Evolutionary conservation across 1,140 invertebrate genomes (phyloP).

Genomic region (Hyposmocoma kahamanoa): DNA sequence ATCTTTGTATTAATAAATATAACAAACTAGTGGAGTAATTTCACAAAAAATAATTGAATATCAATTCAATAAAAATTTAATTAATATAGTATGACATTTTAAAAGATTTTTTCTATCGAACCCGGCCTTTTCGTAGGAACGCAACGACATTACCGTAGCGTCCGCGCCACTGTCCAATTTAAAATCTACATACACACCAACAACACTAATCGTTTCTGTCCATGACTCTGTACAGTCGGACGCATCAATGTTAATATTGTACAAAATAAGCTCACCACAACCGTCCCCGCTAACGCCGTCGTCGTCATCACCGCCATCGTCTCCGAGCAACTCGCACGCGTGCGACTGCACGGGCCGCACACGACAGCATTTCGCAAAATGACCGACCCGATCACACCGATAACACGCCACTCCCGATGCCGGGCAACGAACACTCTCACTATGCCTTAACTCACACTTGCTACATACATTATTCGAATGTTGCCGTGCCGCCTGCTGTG

Average conservation of each 20-base stretch:
- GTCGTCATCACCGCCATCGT: background rate
- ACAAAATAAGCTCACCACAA: background rate
- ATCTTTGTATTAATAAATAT: too few relatives aligned
- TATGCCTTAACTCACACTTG: background rate
- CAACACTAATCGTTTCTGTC: background rate
- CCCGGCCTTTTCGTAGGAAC: background rate
- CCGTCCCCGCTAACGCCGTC: background rate
- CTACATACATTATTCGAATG: too few relatives aligned
- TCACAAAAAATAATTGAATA: background rate
- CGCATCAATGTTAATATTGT: background rate
- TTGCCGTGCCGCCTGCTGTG: background rate
- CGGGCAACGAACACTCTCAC: background rate
- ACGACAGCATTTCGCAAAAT: background rate
- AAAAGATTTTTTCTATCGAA: background rate
- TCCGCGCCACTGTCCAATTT: background rate
- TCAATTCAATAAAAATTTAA: too few relatives aligned
- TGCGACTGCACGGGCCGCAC: background rate
- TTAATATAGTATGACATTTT: background rate
- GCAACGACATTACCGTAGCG: background rate
- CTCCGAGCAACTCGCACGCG: background rate
- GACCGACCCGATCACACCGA: background rate
- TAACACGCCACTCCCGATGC: background rate
- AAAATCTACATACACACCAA: background rate
- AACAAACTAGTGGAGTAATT: background rate
- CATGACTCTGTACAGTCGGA: background rate